A percentile compares a stretch with the other conserved stretches of the same genome.
Evolutionary conservation across 2,888 invertebrate genomes (phyloP).

Genomic region (Ochropleura leucogaster): DNA sequence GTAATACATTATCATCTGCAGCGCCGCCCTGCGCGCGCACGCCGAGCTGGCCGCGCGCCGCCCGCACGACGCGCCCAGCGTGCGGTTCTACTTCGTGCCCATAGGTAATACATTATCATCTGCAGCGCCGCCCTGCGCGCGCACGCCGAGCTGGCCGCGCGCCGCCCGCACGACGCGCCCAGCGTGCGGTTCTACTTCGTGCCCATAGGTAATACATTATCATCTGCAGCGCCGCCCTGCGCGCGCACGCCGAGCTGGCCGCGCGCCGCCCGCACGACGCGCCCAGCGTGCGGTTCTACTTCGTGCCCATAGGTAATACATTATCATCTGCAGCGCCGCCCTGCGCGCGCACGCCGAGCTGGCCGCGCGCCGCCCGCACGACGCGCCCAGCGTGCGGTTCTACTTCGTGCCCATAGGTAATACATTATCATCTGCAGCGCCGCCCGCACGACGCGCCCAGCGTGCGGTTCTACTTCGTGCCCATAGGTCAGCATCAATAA

Average conservation of each 20-base stretch:
- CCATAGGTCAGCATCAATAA: slow-evolving; percentile 83
- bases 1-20: too few relatives aligned
- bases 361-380: slow-evolving; percentile 96
- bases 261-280: slow-evolving; percentile 97
- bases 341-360: slow-evolving; percentile 97
- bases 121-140: slow-evolving; percentile 96
- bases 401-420: too few relatives aligned
- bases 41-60: slow-evolving; percentile 97
- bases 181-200: slow-evolving; percentile 96
- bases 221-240: slow-evolving; percentile 95
- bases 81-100: slow-evolving; percentile 96
- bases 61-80: slow-evolving; percentile 97
- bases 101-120: too few relatives aligned
- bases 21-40: slow-evolving; percentile 96
- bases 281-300: slow-evolving; percentile 96
- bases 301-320: too few relatives aligned
- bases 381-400: slow-evolving; percentile 97
- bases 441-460: slow-evolving; percentile 97
- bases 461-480: slow-evolving; percentile 97
- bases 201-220: too few relatives aligned
- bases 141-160: slow-evolving; percentile 97
- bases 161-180: slow-evolving; percentile 97
- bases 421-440: too few relatives aligned
- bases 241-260: slow-evolving; percentile 97
- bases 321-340: slow-evolving; percentile 95